A percentile compares a stretch with the other conserved stretches of the same genome.
Evolutionary conservation across 1,140 invertebrate genomes (phyloP).

Genomic region (Parasteatoda tepidariorum): DNA sequence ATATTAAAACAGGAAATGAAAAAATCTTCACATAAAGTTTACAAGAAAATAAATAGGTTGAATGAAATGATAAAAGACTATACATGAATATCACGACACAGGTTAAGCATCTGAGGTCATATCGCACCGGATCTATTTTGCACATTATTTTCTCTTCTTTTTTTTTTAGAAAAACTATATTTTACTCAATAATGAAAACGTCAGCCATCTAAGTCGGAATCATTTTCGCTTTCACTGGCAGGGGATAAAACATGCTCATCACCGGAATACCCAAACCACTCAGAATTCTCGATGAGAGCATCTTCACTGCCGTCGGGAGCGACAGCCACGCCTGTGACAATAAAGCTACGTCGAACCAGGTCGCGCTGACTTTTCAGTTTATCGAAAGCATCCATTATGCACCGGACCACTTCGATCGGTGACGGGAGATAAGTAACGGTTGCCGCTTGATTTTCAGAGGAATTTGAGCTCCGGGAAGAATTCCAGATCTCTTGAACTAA

Average conservation of each 20-base stretch:
- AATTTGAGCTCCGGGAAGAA: neutral
- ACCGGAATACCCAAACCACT: constrained; percentile 50
- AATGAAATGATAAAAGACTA: constrained; percentile 38
- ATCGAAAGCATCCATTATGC: constrained; percentile 33
- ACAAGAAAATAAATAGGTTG: constrained; percentile 51
- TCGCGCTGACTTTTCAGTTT: constrained; percentile 13
- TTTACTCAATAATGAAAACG: neutral
- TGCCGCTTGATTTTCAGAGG: neutral
- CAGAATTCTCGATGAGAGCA: constrained; percentile 35
- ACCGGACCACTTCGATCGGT: constrained; percentile 17
- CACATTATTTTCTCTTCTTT: no score
- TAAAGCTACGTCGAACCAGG: constrained; percentile 49
- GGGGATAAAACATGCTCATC: constrained; percentile 54
- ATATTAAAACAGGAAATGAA: neutral
- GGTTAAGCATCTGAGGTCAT: neutral
- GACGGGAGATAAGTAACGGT: constrained; percentile 30
- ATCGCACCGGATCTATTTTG: neutral
- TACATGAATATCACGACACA: neutral
- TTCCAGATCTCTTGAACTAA: constrained; percentile 42
- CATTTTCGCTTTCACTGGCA: constrained; percentile 27
- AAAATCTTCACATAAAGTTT: neutral
- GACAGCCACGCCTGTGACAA: constrained; percentile 45
- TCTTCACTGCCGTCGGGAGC: constrained; percentile 48
- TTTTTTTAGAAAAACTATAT: no score
- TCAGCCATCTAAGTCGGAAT: constrained; percentile 41